A percentile compares a stretch with the other conserved stretches of the same genome.
These are phyloP conservation scores for Drosophila melanosoma DNA, from an alignment of 2,888 invertebrate species.

Conservation along the genomic window DNA sequence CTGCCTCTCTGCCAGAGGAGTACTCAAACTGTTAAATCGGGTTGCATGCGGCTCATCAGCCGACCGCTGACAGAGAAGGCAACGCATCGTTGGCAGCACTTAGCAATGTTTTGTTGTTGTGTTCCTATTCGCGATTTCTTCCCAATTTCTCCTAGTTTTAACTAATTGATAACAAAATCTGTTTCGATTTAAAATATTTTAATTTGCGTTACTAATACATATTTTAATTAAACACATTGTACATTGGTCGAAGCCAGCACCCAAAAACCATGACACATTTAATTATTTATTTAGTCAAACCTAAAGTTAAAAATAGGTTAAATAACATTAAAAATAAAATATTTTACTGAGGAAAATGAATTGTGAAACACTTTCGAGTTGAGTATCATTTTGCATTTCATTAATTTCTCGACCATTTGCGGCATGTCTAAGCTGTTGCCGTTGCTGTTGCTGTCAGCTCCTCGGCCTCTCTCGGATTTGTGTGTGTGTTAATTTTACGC, in stretches of 20 bases:
- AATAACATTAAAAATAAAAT: neutral
- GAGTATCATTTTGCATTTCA: constrained; percentile 37
- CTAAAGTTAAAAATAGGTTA: neutral
- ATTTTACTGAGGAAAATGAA: neutral
- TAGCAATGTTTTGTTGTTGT: neutral
- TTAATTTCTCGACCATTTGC: constrained; percentile 64
- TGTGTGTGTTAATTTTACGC: constrained; percentile 75
- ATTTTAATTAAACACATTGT: too few species aligned
- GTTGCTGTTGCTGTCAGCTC: constrained; percentile 39
- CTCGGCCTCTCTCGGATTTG: constrained; percentile 35
- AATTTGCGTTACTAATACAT: neutral
- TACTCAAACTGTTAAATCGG: constrained; percentile 9
- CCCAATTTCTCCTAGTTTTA: neutral
- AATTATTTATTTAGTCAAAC: neutral
- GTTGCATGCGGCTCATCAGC: constrained; percentile 58
- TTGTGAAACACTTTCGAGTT: constrained; percentile 27
- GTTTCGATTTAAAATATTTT: neutral
- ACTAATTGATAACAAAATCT: neutral
- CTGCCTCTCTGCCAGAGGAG: constrained; percentile 1
- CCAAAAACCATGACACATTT: neutral
- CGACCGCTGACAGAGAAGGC: constrained; percentile 42
- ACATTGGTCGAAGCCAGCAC: too few species aligned
- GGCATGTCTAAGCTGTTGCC: constrained; percentile 59
- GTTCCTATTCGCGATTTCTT: constrained; percentile 24
- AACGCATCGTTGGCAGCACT: constrained; percentile 29